A percentile compares a stretch with the other conserved stretches of the same genome.
These are phyloP conservation scores for Heterochromis multidens DNA, from an alignment of 2,113 vertebrate species.

Conservation along the genomic window DNA sequence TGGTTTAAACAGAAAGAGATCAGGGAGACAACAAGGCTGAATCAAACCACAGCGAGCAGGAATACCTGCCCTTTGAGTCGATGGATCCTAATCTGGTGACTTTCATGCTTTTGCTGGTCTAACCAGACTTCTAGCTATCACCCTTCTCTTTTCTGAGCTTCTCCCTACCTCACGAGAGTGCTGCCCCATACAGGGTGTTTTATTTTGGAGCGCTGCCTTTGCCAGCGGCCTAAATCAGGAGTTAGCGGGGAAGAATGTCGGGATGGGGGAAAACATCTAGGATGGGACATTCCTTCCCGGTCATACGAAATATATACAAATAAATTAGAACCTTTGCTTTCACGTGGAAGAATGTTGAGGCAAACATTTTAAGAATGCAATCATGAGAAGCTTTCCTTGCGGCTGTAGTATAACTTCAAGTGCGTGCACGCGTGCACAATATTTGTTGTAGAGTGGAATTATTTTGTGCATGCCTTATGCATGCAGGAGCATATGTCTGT, in stretches of 20 bases:
- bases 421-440: background rate
- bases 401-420: background rate
- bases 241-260: slow-evolving; percentile 47
- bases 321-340: slow-evolving; percentile 55
- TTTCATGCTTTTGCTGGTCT: background rate
- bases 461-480: background rate
- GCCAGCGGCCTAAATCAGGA: slow-evolving; percentile 39
- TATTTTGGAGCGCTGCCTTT: slow-evolving; percentile 10
- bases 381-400: slow-evolving; percentile 13
- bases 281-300: slow-evolving; percentile 41
- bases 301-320: slow-evolving; percentile 57
- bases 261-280: slow-evolving; percentile 39
- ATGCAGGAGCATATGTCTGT: background rate
- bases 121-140: background rate
- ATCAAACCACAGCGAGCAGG: background rate
- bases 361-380: slow-evolving; percentile 60
- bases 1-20: slow-evolving; percentile 23
- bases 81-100: background rate
- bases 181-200: slow-evolving; percentile 2
- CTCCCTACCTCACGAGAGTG: background rate
- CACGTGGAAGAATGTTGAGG: slow-evolving; percentile 32
- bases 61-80: background rate
- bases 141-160: background rate
- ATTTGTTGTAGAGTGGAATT: background rate
- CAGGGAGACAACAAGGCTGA: background rate